These are phyloP conservation scores for Bos indicus DNA, from an alignment of 2,113 vertebrate species.

Conservation along the genomic window DNA sequence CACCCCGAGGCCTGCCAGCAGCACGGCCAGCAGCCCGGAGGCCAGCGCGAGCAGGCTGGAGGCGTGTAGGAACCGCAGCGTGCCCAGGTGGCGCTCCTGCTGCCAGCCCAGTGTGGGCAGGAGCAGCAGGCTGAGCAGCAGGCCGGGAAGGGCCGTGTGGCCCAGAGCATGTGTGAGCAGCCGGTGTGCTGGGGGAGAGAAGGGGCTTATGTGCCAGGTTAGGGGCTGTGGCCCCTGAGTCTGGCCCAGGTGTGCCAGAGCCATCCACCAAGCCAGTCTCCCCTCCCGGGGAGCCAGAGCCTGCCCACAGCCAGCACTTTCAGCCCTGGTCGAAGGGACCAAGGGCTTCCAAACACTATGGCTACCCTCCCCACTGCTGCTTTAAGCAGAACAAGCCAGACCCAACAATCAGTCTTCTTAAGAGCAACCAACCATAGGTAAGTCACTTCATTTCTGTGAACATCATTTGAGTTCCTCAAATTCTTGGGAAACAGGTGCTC, in stretches of 20 bases:
- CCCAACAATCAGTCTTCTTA: background rate
- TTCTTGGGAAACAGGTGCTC: background rate
- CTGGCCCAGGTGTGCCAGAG: background rate
- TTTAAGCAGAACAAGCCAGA: background rate
- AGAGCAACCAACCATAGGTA: background rate
- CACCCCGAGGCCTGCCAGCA: slow-evolving; percentile 80
- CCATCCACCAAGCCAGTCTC: background rate
- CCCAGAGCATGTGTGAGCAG: slow-evolving; percentile 85
- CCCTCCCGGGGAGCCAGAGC: background rate
- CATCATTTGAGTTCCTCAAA: background rate
- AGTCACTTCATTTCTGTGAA: background rate
- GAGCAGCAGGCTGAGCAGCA: slow-evolving; percentile 81
- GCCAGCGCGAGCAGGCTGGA: slow-evolving; percentile 78
- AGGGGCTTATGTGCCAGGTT: background rate
- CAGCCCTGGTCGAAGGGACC: background rate
- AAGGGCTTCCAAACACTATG: background rate
- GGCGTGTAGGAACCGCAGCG: slow-evolving; percentile 80
- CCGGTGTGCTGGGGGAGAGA: slow-evolving; percentile 75
- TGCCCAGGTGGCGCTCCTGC: slow-evolving; percentile 86
- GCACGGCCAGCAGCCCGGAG: slow-evolving; percentile 81
- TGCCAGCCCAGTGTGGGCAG: slow-evolving; percentile 79
- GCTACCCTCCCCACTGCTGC: background rate
- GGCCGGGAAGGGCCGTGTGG: slow-evolving; percentile 80
- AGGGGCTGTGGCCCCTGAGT: background rate
- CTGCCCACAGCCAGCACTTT: background rate